Conservation (phyloP, 2,113 vertebrate species). For the Triplophysa rosa region DNA sequence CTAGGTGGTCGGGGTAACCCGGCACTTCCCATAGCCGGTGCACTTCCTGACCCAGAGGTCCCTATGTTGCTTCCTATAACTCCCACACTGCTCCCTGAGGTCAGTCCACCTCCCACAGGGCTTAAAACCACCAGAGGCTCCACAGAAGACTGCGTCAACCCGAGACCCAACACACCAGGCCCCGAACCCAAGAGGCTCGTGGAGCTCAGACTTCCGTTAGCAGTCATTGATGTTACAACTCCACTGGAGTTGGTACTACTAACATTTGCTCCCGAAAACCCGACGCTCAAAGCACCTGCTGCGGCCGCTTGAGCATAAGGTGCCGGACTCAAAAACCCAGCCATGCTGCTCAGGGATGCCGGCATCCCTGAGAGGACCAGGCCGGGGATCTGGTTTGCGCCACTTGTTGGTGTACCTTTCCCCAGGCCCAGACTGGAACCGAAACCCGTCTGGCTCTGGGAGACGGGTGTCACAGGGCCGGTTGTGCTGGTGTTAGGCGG, state of each 20-base stretch:
- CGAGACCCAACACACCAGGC: conserved; percentile 61
- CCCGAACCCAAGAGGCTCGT: conserved; percentile 61
- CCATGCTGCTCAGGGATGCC: conserved; percentile 67
- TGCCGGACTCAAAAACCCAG: conserved; percentile 71
- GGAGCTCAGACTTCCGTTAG: conserved; percentile 58
- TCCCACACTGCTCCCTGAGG: conserved; percentile 62
- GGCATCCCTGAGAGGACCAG: conserved; percentile 73
- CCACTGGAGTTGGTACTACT: conserved; percentile 49
- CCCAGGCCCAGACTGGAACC: conserved; percentile 61
- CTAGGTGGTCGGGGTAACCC: conserved; percentile 76
- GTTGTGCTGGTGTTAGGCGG: conserved; percentile 62
- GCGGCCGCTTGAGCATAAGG: conserved; percentile 85
- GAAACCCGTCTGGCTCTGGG: conserved; percentile 50
- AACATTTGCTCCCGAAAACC: conserved; percentile 48
- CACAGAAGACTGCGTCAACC: conserved; percentile 53
- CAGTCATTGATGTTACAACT: conserved; percentile 54
- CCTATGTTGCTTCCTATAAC: conserved; percentile 69
- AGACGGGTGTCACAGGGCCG: conserved; percentile 55
- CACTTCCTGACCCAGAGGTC: conserved; percentile 56
- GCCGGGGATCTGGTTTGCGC: conserved; percentile 60
- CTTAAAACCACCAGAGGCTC: conserved; percentile 62
- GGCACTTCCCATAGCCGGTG: conserved; percentile 51
- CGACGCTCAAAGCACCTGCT: conserved; percentile 49
- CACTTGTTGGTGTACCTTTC: conserved; percentile 36
- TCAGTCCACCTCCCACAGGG: conserved; percentile 55